Conservation (phyloP, 2,888 invertebrate genomes). For the Diarsia mendica region DNA sequence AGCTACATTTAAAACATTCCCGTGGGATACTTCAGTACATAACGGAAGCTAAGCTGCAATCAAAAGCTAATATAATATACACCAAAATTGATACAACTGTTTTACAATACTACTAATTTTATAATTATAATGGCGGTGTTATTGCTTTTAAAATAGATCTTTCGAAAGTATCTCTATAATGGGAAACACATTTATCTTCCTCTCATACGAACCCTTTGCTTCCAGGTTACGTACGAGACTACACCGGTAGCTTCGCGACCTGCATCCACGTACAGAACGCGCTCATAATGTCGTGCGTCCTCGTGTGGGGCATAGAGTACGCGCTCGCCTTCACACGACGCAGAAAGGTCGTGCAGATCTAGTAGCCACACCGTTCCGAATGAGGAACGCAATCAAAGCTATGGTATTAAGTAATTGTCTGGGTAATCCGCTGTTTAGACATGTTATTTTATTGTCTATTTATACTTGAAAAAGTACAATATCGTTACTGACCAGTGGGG, state of each 20-base stretch:
- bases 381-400: constrained; percentile 31
- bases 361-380: constrained; percentile 61
- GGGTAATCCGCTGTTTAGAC: constrained; percentile 39
- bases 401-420: constrained; percentile 30
- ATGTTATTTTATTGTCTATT: constrained; percentile 36
- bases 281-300: constrained; percentile 92
- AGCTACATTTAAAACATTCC: no score
- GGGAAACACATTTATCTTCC: neutral
- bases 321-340: constrained; percentile 84
- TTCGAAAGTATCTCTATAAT: no score
- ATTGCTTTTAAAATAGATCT: no score
- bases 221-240: constrained; percentile 93
- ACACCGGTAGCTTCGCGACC: constrained; percentile 92
- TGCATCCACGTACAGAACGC: constrained; percentile 94
- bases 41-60: no score
- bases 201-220: neutral
- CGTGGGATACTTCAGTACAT: no score
- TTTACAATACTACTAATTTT: no score
- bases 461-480: constrained; percentile 49
- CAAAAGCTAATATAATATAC: no score
- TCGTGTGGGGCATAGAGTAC: constrained; percentile 93
- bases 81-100: no score
- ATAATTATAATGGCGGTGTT: no score
- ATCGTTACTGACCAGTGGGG: constrained; percentile 15
- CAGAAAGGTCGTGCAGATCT: constrained; percentile 87